Evolutionary conservation across 2,113 vertebrate genomes (phyloP).

Genomic region (Brachypodius melanocephalos): DNA sequence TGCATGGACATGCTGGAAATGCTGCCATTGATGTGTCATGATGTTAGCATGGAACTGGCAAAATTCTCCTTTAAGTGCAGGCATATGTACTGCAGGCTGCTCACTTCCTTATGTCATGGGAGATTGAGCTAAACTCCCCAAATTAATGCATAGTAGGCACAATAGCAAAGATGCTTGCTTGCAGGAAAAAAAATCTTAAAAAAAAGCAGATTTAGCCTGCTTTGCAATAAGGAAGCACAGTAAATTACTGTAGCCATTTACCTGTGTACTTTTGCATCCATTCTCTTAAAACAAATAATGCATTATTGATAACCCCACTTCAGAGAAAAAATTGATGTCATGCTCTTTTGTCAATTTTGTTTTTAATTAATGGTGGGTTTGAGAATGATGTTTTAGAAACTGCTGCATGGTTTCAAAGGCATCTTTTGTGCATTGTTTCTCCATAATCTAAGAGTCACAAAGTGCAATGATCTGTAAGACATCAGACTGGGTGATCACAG

Average conservation of each 20-base stretch:
- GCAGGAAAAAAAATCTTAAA: neutral
- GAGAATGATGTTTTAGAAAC: neutral
- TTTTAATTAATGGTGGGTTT: slow-evolving; percentile 15
- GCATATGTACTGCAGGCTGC: fast-evolving
- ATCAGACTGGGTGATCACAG: neutral
- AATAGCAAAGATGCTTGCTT: neutral
- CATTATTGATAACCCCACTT: slow-evolving; percentile 38
- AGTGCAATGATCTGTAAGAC: neutral
- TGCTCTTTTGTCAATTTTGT: slow-evolving; percentile 18
- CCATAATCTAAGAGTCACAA: neutral
- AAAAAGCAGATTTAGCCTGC: neutral
- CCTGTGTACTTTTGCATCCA: slow-evolving; percentile 16
- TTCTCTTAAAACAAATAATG: slow-evolving; percentile 13
- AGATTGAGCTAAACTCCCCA: neutral
- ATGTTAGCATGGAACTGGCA: neutral
- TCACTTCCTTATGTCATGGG: neutral
- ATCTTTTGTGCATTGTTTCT: neutral
- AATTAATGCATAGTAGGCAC: neutral
- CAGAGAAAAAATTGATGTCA: slow-evolving; percentile 11
- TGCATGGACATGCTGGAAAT: neutral
- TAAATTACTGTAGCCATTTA: slow-evolving; percentile 19
- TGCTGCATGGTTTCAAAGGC: neutral
- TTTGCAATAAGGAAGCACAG: neutral
- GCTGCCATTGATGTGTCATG: neutral
- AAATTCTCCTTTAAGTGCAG: neutral